Base-by-base conservation (phyloP, 1,140 invertebrate genomes). In the Conus betulinus region DNA sequence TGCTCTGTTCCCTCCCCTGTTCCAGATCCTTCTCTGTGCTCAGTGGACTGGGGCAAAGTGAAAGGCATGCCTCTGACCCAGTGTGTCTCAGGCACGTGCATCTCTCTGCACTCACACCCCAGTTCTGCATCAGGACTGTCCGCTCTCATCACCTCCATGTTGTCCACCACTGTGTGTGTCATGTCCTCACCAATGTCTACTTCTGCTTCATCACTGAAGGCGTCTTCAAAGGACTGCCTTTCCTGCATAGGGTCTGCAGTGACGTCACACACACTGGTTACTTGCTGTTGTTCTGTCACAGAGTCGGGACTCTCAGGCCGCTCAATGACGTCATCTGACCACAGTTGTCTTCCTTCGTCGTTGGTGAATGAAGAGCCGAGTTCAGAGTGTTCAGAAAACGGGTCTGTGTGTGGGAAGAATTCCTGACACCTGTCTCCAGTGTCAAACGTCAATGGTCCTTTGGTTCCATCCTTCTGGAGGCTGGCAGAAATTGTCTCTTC, bases 221-320 rank as follows among this genome's bases (percentile, higher is more conserved):
- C 78, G 10, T 81, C 25, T 25, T 17, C 39, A 51, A 81, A 81
- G 25, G 78, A 27, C 20, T 0, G 25, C 13, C 27, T 15, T 4
- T 81, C 78, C 20, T 51, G 15, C 11, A 8, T 3, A 51, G 20
- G 11, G n/a, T 1, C 71, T 74, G 71, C 25, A 23, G 71, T 74
- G 20, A 74, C 25, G 20, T 74, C 71, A 74, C 13, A n/a, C 78
- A 81, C 27, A 27, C 20, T 11, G 7, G 78, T 81, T 27, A 81
- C 20, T 7, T 27, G 10, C 27, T 52, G 25, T 81, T 81, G 20
- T 2, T 81, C 78, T 60, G 83, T 55, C 53, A 85, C 55, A 13
- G 57, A 85, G 2, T 25, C 60, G 10, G 84, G 84, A 85, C 57
- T 71, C 0, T 85, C 57, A 67, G 84, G 84, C 67, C 84, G 27